phyloP scores from a whole-genome alignment of 2,888 invertebrate species.

The Cetonia aurata region DNA sequence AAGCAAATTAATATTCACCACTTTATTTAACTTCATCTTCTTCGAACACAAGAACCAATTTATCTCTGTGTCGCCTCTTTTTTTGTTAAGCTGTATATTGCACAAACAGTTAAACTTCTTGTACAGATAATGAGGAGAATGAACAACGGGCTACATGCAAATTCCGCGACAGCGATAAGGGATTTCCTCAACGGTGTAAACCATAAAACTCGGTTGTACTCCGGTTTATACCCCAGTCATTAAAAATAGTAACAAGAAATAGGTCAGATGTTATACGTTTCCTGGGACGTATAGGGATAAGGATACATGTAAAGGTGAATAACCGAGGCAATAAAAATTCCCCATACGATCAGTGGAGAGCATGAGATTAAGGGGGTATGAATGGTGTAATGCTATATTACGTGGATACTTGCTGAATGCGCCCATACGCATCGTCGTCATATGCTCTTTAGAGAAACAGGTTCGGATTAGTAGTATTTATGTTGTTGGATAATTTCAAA shows the following conservation, averaged over 20 bases:
- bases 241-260: conserved; percentile 37
- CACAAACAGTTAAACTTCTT: background rate
- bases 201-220: conserved; percentile 5
- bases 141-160: conserved; percentile 11
- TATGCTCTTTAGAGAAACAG: background rate
- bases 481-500: too few species aligned
- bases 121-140: background rate
- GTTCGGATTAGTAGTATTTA: background rate
- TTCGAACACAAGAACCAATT: background rate
- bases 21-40: background rate
- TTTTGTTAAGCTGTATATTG: background rate
- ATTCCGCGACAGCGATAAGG: conserved; percentile 16
- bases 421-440: background rate
- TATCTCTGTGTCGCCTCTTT: too few species aligned
- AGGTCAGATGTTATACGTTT: conserved; percentile 34
- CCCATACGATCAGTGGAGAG: background rate
- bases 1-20: background rate
- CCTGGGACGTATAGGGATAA: conserved; percentile 24
- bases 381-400: conserved; percentile 2
- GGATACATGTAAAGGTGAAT: conserved; percentile 22
- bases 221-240: conserved; percentile 18
- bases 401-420: background rate
- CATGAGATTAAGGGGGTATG: background rate
- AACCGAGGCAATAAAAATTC: conserved; percentile 20
- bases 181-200: conserved; percentile 8